Base-by-base conservation (phyloP, 2,888 invertebrate species). In the Lepas anatifera region DNA sequence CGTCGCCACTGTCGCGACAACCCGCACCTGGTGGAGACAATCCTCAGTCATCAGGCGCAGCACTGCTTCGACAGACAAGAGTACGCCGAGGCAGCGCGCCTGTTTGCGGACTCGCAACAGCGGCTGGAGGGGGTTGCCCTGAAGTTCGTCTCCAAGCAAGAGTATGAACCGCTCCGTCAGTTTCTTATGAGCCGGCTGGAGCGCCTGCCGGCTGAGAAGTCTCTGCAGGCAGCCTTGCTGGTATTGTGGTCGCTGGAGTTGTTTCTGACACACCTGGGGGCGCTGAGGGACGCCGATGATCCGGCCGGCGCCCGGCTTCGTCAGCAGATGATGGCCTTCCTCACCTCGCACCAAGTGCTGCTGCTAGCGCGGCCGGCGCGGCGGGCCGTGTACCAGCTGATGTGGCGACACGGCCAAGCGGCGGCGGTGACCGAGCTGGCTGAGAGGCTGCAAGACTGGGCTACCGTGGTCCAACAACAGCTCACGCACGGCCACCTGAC, bases 161-260 rank as follows among this genome's bases (percentile, higher is more conserved):
- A 95, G 77, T 88, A 90, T 71, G 88, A 89, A 74, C 92, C 97
- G 0, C 81, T 99, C 68, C 92, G 95, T 81, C 86, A 88, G 18
- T 96, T 93, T 78, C 82, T 98, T n/a, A 84, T 86, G 70, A 89
- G 86, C 79, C 92, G 95, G 79, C 81, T 98, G 69, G 87, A 88
- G 32, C 85, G 86, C 39, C 79, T 94, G 22, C 85, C 84, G 43
- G 81, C 84, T 2, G 86, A 87, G 75, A 93, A 95, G 74, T 89
- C 89, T 77, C 92, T 95, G 0, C 90, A 95, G 77, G 87, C 91
- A 68, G 94, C 95, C 0, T 92, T 96, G 87, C 84, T 99, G 48
- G 90, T 96, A 0, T 86, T 95, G 70, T 99, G 98, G 97, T 85
- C 97, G 75, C 87, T 94, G 0, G 98, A 99, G 80, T 82, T 99